Evolutionary conservation across 1,140 invertebrate genomes (phyloP), one percentile per base, ranked within the genome.

Genomic region (Calliopsis andreniformis): DNA sequence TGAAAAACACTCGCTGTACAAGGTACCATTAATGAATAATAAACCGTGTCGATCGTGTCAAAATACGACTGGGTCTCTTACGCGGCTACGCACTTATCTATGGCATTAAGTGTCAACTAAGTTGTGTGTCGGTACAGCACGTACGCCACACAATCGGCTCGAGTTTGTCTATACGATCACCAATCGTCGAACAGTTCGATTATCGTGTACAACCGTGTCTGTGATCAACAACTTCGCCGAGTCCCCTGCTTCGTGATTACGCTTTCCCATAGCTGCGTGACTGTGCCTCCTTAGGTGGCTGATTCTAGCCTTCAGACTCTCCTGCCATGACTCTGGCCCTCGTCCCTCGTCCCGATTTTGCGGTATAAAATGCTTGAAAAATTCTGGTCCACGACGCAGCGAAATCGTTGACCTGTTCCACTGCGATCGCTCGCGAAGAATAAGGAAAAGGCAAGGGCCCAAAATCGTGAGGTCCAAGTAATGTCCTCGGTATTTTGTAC

Each of bases 51-150:
- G 61, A 75, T 84, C 83, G 83, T 88, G 82, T 89, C 87, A 89
- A 89, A 89, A 89, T 87, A 88, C 82, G 86, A 89, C 87, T 87
- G 85, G 35, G 73, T 84, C 70, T 86, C 80, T 86, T 83, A 81
- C 78, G 67, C 59, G 68, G 55, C 77, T 80, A 83, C 78, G 80
- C 73, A 79, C 73, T 71, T 69, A 70, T 73, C 56, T 39, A 58
- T 45, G 20, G 16, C 42, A 62, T 75, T 77, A 76, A 68, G 64
- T 51, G 30, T 23, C 20, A 30, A 62, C 30, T 51, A 67, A 39
- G 42, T 20, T 66, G 64, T 45, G 23, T 10, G 25, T 10, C 55
- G 56, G 53, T 47, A 35, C 35, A 10, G 61, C 61, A 47, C 30
- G 32, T 16, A 23, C 8, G 20, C 64, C 49, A 18, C 62, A 51